Conservation (phyloP, 2,113 vertebrate species). For the Bubo scandiacus region DNA sequence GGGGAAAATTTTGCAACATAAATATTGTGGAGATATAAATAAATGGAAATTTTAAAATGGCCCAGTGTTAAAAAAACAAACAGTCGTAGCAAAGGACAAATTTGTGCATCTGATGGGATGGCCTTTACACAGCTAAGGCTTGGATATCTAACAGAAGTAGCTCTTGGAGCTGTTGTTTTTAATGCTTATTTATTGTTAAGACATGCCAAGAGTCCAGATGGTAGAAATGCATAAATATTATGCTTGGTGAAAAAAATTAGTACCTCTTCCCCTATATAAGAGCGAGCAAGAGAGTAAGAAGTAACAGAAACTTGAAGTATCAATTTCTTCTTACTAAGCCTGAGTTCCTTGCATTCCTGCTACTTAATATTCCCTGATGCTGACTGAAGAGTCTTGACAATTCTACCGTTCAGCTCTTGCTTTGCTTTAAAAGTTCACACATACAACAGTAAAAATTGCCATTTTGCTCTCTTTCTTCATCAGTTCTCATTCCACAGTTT, state of each 20-base stretch:
- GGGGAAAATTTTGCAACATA: background rate
- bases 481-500: background rate
- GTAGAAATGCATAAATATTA: background rate
- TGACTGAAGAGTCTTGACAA: background rate
- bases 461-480: background rate
- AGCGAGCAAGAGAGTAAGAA: background rate
- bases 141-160: background rate
- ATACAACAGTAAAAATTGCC: background rate
- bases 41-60: background rate
- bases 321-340: background rate
- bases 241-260: background rate
- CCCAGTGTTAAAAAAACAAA: background rate
- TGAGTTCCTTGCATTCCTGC: background rate
- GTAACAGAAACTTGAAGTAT: background rate
- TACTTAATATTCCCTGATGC: background rate
- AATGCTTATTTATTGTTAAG: background rate
- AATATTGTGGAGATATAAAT: background rate
- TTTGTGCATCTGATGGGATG: background rate
- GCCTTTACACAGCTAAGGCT: background rate
- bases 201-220: background rate
- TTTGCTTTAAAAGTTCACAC: background rate
- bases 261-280: background rate
- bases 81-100: background rate
- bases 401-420: background rate
- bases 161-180: background rate